Percentiles rank a stretch among this genome's conserved stretches.
Evolutionary conservation across 2,888 invertebrate species (phyloP).

Genomic region (Catocala fraxini): DNA sequence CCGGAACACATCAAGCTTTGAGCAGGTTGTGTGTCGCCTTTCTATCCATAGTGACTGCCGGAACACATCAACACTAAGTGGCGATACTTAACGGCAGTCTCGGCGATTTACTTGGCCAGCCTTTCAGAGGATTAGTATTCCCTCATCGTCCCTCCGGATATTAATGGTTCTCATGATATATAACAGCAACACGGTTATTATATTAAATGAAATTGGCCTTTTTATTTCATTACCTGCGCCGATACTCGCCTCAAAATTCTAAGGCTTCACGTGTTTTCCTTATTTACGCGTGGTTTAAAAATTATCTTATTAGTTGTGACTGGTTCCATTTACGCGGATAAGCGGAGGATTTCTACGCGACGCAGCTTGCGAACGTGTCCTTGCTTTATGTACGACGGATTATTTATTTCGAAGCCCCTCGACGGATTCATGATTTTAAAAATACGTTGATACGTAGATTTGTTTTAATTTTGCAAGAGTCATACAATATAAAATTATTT

Average conservation of each 20-base stretch:
- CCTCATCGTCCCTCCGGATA: conserved; percentile 29
- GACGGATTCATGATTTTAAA: conserved; percentile 5
- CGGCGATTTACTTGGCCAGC: conserved; percentile 38
- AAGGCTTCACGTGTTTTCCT: conserved; percentile 3
- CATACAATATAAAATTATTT: not conserved
- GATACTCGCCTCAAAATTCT: not conserved
- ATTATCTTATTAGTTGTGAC: conserved; percentile 3
- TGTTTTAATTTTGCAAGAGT: conserved; percentile 1
- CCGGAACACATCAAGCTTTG: too few relatives aligned
- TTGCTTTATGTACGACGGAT: conserved; percentile 2
- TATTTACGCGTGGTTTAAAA: conserved; percentile 6
- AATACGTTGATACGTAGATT: not conserved
- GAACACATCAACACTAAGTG: conserved; percentile 44
- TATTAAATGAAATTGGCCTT: conserved; percentile 16
- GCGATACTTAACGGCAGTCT: conserved; percentile 34
- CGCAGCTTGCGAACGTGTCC: conserved; percentile 1
- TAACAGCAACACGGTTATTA: conserved; percentile 26
- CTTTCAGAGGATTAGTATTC: conserved; percentile 45
- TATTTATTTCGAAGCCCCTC: conserved; percentile 6
- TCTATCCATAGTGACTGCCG: conserved; percentile 39
- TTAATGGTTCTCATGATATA: conserved; percentile 40
- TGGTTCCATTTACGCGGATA: conserved; percentile 9
- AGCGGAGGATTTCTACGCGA: conserved; percentile 1
- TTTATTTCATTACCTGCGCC: not conserved
- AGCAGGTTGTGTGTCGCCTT: too few relatives aligned